Evolutionary conservation across 2,113 vertebrate genomes (phyloP), one percentile per base, ranked within the genome.

Genomic region (Brachionichthys hirsutus): DNA sequence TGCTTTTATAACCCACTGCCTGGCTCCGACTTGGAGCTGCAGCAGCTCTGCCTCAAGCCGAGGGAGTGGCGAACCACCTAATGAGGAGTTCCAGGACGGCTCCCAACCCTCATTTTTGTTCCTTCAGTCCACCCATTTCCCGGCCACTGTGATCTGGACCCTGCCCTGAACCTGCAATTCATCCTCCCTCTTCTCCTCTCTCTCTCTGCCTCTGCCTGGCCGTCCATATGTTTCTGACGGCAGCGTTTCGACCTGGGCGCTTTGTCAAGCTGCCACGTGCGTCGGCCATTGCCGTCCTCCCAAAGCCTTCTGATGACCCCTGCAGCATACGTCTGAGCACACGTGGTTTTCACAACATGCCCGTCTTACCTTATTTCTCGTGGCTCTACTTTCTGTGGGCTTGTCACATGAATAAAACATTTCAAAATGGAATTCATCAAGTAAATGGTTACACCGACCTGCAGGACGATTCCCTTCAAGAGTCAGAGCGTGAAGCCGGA

Each of bases 381-480:
- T 19, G 19, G 22, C 48, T 68, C 22, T 42, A 40, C 67, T 65
- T 46, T 60, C 58, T 35, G 30, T 70, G 67, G 40, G 45, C 49
- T 48, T 3, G 1, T 43, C 53, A 45, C 20, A 59, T 81, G 77
- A 87, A 84, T 81, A 71, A 80, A 83, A 72, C 62, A 74, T 80
- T 2, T 13, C 34, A 6, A 22, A 20, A 65, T 59, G 62, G 52
- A 75, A 71, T 67, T 73, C 53, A 73, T 81, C 66, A 70, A 35
- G 61, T 24, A 77, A 71, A 80, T 70, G 35, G 68, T 73, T 61
- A 76, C 53, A 62, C 24, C 65, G 55, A 57, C 42, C 62, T n/a
- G 14, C 67, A 54, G 73, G 54, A 51, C 30, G 52, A 47, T 48
- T 50, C 40, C 19, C 58, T 20, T 47, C 47, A 71, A 58, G 58